These are phyloP conservation scores for Polydesmus complanatus DNA, from an alignment of 2,888 invertebrate genomes.

Conservation along the genomic window DNA sequence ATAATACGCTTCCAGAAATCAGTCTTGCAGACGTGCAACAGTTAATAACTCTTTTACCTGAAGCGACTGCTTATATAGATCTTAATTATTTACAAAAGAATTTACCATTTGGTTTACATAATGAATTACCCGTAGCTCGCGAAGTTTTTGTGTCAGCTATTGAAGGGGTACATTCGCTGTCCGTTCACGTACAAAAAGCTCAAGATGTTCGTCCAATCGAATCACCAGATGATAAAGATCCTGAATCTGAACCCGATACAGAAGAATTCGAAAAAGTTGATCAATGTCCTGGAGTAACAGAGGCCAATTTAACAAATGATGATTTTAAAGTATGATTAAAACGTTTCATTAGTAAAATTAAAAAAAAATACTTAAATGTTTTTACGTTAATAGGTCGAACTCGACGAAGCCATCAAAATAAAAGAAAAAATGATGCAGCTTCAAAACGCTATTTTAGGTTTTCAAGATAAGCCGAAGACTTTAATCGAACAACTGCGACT, in stretches of 20 bases:
- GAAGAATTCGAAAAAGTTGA: slow-evolving; percentile 67
- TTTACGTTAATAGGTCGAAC: no score
- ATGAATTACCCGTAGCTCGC: slow-evolving; percentile 41
- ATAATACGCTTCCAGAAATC: slow-evolving; percentile 31
- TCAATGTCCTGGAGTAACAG: neutral
- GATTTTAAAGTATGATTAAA: neutral
- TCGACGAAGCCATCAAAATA: neutral
- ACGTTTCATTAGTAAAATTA: no score
- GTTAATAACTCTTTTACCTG: slow-evolving; percentile 29
- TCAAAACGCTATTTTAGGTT: neutral
- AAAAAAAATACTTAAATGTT: no score
- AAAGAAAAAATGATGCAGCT: neutral
- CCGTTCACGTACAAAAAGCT: neutral
- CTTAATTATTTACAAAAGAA: neutral
- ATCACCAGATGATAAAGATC: slow-evolving; percentile 16
- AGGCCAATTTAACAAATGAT: neutral
- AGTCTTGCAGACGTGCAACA: slow-evolving; percentile 28
- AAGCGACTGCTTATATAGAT: slow-evolving; percentile 22
- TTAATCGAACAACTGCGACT: neutral
- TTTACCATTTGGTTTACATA: neutral
- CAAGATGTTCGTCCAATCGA: neutral
- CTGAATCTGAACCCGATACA: slow-evolving; percentile 61
- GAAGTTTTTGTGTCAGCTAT: slow-evolving; percentile 50
- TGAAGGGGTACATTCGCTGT: slow-evolving; percentile 49
- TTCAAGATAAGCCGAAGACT: neutral